Percentiles rank a stretch among this genome's conserved stretches.
Conservation (phyloP, 2,888 invertebrate species). For the Ischnura elegans region DNA sequence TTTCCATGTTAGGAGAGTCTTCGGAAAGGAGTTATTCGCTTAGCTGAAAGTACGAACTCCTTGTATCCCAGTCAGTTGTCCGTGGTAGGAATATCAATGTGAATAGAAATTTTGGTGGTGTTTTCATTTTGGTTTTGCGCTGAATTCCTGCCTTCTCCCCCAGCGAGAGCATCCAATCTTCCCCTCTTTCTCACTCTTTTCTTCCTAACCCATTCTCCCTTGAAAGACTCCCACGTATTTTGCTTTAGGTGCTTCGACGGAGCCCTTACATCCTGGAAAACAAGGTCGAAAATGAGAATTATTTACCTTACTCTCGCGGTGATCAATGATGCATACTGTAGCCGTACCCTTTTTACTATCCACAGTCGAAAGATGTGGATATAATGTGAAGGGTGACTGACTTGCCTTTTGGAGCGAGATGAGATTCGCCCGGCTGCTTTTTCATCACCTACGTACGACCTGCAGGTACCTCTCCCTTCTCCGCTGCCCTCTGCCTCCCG, state of each 20-base stretch:
- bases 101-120: neutral
- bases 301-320: conserved; percentile 49
- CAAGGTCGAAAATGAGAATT: conserved; percentile 46
- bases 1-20: too few relatives aligned
- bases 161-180: neutral
- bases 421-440: conserved; percentile 15
- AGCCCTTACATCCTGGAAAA: conserved; percentile 35
- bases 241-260: neutral
- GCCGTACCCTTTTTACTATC: conserved; percentile 1
- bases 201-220: neutral
- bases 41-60: too few relatives aligned
- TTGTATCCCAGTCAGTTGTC: too few relatives aligned
- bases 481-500: neutral
- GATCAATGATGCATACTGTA: conserved; percentile 59
- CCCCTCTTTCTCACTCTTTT: neutral
- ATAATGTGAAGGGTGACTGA: conserved; percentile 36
- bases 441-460: neutral
- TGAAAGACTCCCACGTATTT: neutral
- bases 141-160: neutral
- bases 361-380: conserved; percentile 19
- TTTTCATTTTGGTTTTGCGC: neutral
- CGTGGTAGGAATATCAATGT: too few relatives aligned
- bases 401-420: conserved; percentile 28
- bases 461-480: neutral
- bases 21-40: too few relatives aligned